Base-by-base conservation (phyloP, 2,888 invertebrate species). In the Aphodius granarius region DNA sequence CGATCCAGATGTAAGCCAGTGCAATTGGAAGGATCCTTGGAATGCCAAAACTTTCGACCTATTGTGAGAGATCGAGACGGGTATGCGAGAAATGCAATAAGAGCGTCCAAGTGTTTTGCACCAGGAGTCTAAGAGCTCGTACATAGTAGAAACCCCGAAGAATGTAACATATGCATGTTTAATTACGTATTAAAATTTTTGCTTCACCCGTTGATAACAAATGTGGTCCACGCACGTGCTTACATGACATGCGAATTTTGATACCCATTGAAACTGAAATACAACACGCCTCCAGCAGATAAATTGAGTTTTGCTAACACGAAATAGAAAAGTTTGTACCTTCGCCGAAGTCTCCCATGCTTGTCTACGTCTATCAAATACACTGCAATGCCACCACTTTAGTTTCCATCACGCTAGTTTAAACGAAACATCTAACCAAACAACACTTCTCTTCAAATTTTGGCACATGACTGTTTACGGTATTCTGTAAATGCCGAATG, bases 321-420 rank as follows among this genome's bases (percentile, higher is more conserved):
- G 43, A 43, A 43, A 43, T 43, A 13, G 43, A 74, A 70, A 71
- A 71, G 21, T 73, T 23, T 78, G 77, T 83, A 86, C 86, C 86
- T 84, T 86, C 86, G 74, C 86, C 85, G 79, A 86, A 86, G 83
- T 86, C 85, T 72, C 84, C 85, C 85, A 86, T 85, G 76, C 75
- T 75, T 82, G 79, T 76, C 76, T 74, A 75, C 77, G 76, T 78
- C 78, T 75, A 79, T 73, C 73, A 43, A 78, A 76, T 77, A 78
- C 78, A 81, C n/a, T n/a, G n/a, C 80, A 82, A 80, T 80, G 75
- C 75, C 79, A 80, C 80, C 81, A 83, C 81, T 81, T 81, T 80
- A 81, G 80, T 80, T 80, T 81, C 76, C 75, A 80, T 78, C 82
- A 82, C 80, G 83, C 82, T 80, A 82, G 73, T 75, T 71, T 63